These are phyloP conservation scores for Drosophila greeni DNA, from an alignment of 2,888 invertebrate genomes.

Conservation along the genomic window DNA sequence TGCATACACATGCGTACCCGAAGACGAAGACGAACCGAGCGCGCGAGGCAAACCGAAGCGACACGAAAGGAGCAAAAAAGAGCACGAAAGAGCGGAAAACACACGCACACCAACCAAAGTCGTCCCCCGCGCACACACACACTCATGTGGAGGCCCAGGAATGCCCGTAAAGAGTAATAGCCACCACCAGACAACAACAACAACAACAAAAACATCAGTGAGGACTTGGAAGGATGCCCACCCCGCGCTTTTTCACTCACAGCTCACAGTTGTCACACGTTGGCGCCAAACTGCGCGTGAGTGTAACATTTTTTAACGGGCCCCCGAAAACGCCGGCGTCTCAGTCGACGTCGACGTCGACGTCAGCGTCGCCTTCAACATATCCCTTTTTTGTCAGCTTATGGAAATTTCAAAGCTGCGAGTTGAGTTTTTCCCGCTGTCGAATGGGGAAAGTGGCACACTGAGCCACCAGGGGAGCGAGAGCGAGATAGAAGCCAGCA, in stretches of 20 bases:
- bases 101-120: slow-evolving; percentile 25
- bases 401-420: slow-evolving; percentile 66
- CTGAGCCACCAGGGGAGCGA: slow-evolving; percentile 28
- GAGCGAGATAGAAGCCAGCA: slow-evolving; percentile 5
- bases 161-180: slow-evolving; percentile 69
- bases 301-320: slow-evolving; percentile 70
- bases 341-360: slow-evolving; percentile 33
- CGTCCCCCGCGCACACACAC: slow-evolving; percentile 43
- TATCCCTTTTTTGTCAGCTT: slow-evolving; percentile 57
- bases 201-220: slow-evolving; percentile 31
- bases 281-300: slow-evolving; percentile 64
- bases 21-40: slow-evolving; percentile 40
- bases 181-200: slow-evolving; percentile 58
- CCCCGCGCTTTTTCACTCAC: slow-evolving; percentile 53
- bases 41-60: slow-evolving; percentile 44
- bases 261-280: slow-evolving; percentile 65
- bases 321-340: slow-evolving; percentile 35
- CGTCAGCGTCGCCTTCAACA: slow-evolving; percentile 32
- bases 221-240: slow-evolving; percentile 36
- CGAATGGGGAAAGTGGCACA: slow-evolving; percentile 19
- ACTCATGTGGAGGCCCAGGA: slow-evolving; percentile 65
- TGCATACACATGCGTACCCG: slow-evolving; percentile 71
- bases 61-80: slow-evolving; percentile 49
- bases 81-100: slow-evolving; percentile 61
- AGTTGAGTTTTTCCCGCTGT: slow-evolving; percentile 69